Percentiles rank a stretch among this genome's conserved stretches.
phyloP scores from a whole-genome alignment of 2,888 invertebrate species.

The Amphipoea oculea region DNA sequence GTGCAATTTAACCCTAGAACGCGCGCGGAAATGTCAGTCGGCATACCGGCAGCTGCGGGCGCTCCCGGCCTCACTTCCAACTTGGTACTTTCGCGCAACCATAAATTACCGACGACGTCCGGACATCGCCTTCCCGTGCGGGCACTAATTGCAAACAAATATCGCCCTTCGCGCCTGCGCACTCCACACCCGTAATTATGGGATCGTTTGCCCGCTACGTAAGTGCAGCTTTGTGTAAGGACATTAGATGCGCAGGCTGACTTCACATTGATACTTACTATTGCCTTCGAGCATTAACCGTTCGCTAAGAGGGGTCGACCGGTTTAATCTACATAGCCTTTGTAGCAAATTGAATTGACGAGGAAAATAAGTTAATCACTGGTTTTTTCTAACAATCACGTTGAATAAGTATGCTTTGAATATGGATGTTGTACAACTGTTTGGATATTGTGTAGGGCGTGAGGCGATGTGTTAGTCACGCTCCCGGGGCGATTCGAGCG shows the following conservation, averaged over 20 bases:
- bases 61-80: constrained; percentile 69
- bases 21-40: constrained; percentile 83
- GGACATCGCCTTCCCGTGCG: constrained; percentile 81
- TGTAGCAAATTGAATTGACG: constrained; percentile 60
- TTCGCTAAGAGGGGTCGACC: constrained; percentile 64
- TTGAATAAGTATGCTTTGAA: constrained; percentile 30
- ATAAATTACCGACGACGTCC: constrained; percentile 81
- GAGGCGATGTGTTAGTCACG: constrained; percentile 68
- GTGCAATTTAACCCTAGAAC: constrained; percentile 74
- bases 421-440: constrained; percentile 33
- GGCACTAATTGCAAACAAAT: constrained; percentile 85
- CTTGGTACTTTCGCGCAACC: constrained; percentile 74
- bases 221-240: constrained; percentile 76
- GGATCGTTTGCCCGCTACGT: constrained; percentile 71
- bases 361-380: constrained; percentile 55
- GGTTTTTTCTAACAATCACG: constrained; percentile 42
- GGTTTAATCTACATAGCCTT: constrained; percentile 65
- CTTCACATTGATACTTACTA: constrained; percentile 66
- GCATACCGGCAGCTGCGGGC: constrained; percentile 77
- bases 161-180: constrained; percentile 81
- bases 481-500: constrained; percentile 53
- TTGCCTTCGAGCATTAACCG: constrained; percentile 73
- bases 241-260: constrained; percentile 71
- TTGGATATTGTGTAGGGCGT: constrained; percentile 41
- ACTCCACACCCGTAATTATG: constrained; percentile 77